Evolutionary conservation across 2,888 invertebrate genomes (phyloP), one percentile per base, ranked within the genome.

Genomic region (Cacoxenus indagator): DNA sequence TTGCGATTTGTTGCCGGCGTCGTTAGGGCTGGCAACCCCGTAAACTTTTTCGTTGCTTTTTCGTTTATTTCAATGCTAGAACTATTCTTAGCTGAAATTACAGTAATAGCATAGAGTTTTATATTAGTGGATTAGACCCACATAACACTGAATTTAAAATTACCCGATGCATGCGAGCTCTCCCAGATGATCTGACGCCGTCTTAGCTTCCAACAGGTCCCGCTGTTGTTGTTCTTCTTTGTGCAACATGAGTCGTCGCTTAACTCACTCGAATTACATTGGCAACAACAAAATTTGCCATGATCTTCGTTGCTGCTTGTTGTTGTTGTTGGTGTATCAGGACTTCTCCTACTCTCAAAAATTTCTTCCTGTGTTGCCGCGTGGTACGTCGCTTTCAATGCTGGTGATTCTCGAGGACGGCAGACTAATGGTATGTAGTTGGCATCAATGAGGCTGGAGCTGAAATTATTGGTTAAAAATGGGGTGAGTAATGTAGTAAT

Each of bases 261-360:
- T 22, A 67, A 68, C n/a, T 68, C 57, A 4, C 43, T 67, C 31
- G 75, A 72, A 64, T 75, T 70, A 54, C 73, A 67, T 26, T 74
- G 69, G 59, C 83, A 83, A 65, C 83, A 82, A 46, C 82, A 83
- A 51, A 73, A 69, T 17, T 69, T 57, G 17, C 70, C 64, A 59
- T 67, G 67, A 22, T 65, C 68, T 2, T 67, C 37, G 43, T 57
- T 51, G 45, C 19, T 22, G n/a, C 9, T 27, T 37, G 61, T 43
- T 61, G 61, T 1, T 55, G 4, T 24, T 24, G n/a, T 22, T 26
- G 26, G 55, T 11, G 55, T 14, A 19, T n/a, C 6, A n/a, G 6
- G 3, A 48, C 19, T 48, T 48, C 17, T 14, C 1, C 17, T 19
- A 5, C 27, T 26, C 19, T 55, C 55, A 14, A 26, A 19, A 26